Percentiles rank a stretch among this genome's conserved stretches.
phyloP scores from a whole-genome alignment of 2,113 vertebrate species.

The Danio rerio region DNA sequence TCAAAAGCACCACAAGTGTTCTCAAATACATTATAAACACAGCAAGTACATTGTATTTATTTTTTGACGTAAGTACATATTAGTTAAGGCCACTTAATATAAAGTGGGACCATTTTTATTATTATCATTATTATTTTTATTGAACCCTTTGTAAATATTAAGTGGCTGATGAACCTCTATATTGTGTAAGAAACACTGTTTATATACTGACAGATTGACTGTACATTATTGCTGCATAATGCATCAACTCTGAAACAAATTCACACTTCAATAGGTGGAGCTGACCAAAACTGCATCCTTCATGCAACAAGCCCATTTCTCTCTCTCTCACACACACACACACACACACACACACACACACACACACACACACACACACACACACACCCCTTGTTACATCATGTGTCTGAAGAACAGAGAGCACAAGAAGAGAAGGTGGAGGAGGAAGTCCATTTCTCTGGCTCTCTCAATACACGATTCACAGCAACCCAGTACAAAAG shows the following conservation, averaged over 20 bases:
- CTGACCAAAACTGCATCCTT: neutral
- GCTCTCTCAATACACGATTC: neutral
- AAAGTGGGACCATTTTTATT: no score
- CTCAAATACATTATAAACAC: no score
- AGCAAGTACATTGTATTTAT: no score
- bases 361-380: conserved; percentile 3
- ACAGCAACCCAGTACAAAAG: conserved; percentile 17
- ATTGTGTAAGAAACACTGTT: no score
- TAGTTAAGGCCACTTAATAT: no score
- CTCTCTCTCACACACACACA: neutral
- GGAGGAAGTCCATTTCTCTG: conserved; percentile 11
- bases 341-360: conserved; percentile 3
- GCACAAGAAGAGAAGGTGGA: neutral
- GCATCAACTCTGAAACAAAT: neutral
- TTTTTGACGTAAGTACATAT: no score
- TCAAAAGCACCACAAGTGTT: no score
- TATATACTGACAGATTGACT: no score
- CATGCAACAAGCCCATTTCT: conserved; percentile 24
- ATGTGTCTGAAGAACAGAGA: neutral
- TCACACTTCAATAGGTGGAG: neutral
- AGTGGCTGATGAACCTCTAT: no score
- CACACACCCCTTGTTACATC: conserved; percentile 39
- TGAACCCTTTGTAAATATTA: no score
- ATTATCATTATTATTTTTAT: no score
- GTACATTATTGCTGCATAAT: neutral